These are phyloP conservation scores for Drosophila atripex DNA, from an alignment of 2,888 invertebrate species.

Conservation along the genomic window DNA sequence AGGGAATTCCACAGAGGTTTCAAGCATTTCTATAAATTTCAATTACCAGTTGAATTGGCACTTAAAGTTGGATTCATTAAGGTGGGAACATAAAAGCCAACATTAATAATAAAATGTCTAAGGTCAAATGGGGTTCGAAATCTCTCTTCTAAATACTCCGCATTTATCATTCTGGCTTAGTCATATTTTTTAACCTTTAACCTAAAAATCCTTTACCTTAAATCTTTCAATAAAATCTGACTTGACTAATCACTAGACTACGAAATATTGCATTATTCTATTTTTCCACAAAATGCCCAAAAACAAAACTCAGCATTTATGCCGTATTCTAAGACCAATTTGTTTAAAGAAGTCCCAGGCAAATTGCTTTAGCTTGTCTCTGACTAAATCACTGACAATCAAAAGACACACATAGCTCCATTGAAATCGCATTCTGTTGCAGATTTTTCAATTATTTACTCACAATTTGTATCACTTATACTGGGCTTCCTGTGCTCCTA, in stretches of 20 bases:
- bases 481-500: slow-evolving; percentile 5
- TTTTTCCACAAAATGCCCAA: neutral
- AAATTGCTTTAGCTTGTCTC: slow-evolving; percentile 20
- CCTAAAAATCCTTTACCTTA: neutral
- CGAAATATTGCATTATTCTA: slow-evolving; percentile 12
- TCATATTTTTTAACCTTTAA: too few relatives aligned
- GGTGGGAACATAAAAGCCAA: neutral
- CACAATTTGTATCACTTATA: slow-evolving; percentile 30
- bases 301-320: slow-evolving; percentile 21
- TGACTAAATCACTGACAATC: slow-evolving; percentile 1
- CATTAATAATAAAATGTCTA: neutral
- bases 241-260: slow-evolving; percentile 11
- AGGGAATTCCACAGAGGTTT: slow-evolving; percentile 17
- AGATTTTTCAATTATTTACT: slow-evolving; percentile 35
- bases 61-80: slow-evolving; percentile 28
- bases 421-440: slow-evolving; percentile 27
- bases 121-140: neutral
- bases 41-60: slow-evolving; percentile 26
- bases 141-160: too few relatives aligned
- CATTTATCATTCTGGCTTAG: neutral
- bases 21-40: slow-evolving; percentile 26
- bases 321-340: slow-evolving; percentile 19
- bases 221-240: slow-evolving; percentile 6
- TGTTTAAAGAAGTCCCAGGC: slow-evolving; percentile 22
- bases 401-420: slow-evolving; percentile 10